phyloP scores from a whole-genome alignment of 2,888 invertebrate genomes.

The Caprella mutica region DNA sequence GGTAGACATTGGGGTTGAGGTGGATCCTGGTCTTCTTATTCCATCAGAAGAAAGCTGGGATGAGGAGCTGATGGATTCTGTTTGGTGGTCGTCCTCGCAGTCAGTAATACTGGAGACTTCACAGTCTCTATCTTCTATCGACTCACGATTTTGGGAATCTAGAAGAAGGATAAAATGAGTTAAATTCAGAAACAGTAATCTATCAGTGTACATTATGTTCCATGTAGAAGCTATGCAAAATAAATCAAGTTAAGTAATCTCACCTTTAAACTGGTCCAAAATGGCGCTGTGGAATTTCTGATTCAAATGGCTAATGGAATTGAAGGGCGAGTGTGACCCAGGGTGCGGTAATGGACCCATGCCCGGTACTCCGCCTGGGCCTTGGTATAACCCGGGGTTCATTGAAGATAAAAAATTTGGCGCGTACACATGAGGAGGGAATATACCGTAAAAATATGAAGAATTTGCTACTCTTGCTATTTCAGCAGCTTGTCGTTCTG shows the following conservation, averaged over 20 bases:
- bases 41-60: background rate
- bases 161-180: too few species aligned
- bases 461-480: conserved; percentile 84
- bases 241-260: too few species aligned
- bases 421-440: conserved; percentile 45
- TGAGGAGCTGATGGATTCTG: background rate
- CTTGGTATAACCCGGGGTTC: conserved; percentile 15
- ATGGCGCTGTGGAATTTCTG: too few species aligned
- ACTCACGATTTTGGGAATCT: too few species aligned
- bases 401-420: conserved; percentile 34
- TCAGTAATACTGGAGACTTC: background rate
- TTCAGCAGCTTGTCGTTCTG: conserved; percentile 90
- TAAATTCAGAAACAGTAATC: too few species aligned
- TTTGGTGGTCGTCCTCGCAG: conserved; percentile 9
- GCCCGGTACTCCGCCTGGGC: conserved; percentile 19
- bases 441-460: conserved; percentile 71
- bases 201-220: too few species aligned
- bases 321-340: conserved; percentile 1
- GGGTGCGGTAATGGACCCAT: conserved; percentile 10
- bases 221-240: too few species aligned
- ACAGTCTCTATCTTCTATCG: too few species aligned
- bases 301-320: background rate
- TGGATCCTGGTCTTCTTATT: background rate
- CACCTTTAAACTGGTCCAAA: too few species aligned
- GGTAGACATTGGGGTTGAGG: conserved; percentile 10